These are phyloP conservation scores for Lottia scabra DNA, from an alignment of 2,888 invertebrate species.

Conservation along the genomic window DNA sequence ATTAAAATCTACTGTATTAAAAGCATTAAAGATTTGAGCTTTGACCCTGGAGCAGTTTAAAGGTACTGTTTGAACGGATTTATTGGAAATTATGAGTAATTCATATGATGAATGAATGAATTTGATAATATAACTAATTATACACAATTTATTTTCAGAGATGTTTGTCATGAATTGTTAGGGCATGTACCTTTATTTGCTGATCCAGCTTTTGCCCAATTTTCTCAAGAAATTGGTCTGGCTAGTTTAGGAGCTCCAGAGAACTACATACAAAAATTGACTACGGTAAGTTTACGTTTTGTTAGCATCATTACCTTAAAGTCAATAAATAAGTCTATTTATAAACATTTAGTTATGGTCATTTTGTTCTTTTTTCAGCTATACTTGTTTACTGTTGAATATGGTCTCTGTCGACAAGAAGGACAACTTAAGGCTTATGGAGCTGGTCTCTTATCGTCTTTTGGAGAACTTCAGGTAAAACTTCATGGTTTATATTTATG, in stretches of 20 bases:
- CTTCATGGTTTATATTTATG: too few relatives aligned
- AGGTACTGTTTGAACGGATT: too few relatives aligned
- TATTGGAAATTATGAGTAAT: too few relatives aligned
- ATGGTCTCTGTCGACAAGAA: slow-evolving; percentile 97
- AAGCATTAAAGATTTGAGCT: too few relatives aligned
- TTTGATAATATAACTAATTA: too few relatives aligned
- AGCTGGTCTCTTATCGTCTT: slow-evolving; percentile 96
- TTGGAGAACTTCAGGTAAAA: slow-evolving; percentile 86
- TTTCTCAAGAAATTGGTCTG: slow-evolving; percentile 98
- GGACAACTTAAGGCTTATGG: slow-evolving; percentile 95
- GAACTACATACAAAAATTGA: slow-evolving; percentile 96
- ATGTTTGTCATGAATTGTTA: slow-evolving; percentile 87
- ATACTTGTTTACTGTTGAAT: slow-evolving; percentile 80
- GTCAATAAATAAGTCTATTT: too few relatives aligned
- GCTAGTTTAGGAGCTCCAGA: slow-evolving; percentile 98
- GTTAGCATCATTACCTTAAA: too few relatives aligned
- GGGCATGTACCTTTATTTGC: slow-evolving; percentile 99
- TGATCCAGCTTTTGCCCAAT: slow-evolving; percentile 97
- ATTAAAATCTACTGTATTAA: too few relatives aligned
- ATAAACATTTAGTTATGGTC: too few relatives aligned
- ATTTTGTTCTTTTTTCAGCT: slow-evolving; percentile 54
- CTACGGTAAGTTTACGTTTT: slow-evolving; percentile 83
- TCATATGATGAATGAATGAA: too few relatives aligned
- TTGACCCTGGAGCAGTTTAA: too few relatives aligned
- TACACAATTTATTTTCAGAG: slow-evolving; percentile 59